These are phyloP conservation scores for Scomber scombrus DNA, from an alignment of 2,113 vertebrate species.

Conservation along the genomic window DNA sequence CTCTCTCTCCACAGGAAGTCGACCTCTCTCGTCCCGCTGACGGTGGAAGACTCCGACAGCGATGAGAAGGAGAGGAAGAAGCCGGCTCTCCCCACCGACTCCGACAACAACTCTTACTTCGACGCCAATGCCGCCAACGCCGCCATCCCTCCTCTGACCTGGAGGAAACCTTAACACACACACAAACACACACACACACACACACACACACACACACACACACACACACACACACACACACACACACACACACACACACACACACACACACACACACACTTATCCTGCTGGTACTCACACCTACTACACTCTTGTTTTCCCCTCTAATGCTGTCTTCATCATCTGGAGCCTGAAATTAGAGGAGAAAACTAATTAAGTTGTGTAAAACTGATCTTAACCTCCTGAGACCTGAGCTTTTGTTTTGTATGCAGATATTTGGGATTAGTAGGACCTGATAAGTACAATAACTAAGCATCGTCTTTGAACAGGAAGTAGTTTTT, in stretches of 20 bases:
- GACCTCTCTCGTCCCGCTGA: conserved; percentile 49
- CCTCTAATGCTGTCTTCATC: neutral
- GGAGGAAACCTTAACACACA: conserved; percentile 72
- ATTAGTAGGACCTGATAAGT: no score
- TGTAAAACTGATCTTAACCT: no score
- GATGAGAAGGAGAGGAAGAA: conserved; percentile 71
- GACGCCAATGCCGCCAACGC: conserved; percentile 44
- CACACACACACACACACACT: neutral
- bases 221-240: conserved; percentile 6
- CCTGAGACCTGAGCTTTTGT: no score
- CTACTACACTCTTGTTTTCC: neutral
- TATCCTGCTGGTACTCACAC: neutral
- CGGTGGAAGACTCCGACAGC: conserved; percentile 63
- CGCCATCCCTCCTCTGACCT: conserved; percentile 58
- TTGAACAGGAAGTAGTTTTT: no score
- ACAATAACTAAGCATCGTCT: no score
- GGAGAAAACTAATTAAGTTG: no score
- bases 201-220: conserved; percentile 2
- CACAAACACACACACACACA: conserved; percentile 10
- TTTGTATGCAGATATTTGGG: no score
- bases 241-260: conserved; percentile 26
- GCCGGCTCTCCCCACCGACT: conserved; percentile 37
- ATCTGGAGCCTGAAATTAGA: neutral
- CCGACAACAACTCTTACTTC: conserved; percentile 23
- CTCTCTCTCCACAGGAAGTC: conserved; percentile 65